Evolutionary conservation across 2,888 invertebrate genomes (phyloP).

Genomic region (Pemphredon lugubris): DNA sequence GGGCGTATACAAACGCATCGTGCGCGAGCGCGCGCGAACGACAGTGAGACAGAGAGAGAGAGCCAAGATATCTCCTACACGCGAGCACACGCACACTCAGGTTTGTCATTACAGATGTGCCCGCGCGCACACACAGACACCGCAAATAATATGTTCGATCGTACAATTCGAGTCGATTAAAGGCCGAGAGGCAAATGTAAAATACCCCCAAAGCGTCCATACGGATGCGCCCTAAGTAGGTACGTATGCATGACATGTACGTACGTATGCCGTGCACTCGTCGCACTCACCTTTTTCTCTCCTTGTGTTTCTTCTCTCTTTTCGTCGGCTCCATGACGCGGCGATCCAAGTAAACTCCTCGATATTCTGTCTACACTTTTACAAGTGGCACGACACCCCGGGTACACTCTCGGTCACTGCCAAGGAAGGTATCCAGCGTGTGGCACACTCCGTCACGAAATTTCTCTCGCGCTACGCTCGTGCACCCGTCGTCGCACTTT

Average conservation of each 20-base stretch:
- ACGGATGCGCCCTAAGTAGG: slow-evolving; percentile 6
- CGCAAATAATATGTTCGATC: neutral
- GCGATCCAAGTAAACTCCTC: neutral
- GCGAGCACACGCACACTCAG: slow-evolving; percentile 10
- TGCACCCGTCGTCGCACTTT: no score
- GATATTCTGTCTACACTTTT: no score
- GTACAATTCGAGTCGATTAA: no score
- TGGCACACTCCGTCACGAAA: slow-evolving; percentile 21
- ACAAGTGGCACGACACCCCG: slow-evolving; percentile 16
- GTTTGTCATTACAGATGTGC: neutral
- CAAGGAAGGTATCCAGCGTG: slow-evolving; percentile 67
- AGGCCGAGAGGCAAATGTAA: no score
- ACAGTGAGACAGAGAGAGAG: no score
- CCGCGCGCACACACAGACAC: neutral
- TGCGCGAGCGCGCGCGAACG: slow-evolving; percentile 29
- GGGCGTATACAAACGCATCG: slow-evolving; percentile 7
- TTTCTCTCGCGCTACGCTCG: no score
- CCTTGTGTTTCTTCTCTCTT: slow-evolving; percentile 82
- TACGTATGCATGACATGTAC: neutral
- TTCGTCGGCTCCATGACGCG: slow-evolving; percentile 54
- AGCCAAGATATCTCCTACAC: no score
- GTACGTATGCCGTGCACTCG: neutral
- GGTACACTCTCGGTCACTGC: slow-evolving; percentile 71
- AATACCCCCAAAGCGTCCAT: no score
- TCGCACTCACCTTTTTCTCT: slow-evolving; percentile 86